Evolutionary conservation across 2,113 vertebrate genomes (phyloP), one percentile per base, ranked within the genome.

Genomic region (Anas platyrhynchos): DNA sequence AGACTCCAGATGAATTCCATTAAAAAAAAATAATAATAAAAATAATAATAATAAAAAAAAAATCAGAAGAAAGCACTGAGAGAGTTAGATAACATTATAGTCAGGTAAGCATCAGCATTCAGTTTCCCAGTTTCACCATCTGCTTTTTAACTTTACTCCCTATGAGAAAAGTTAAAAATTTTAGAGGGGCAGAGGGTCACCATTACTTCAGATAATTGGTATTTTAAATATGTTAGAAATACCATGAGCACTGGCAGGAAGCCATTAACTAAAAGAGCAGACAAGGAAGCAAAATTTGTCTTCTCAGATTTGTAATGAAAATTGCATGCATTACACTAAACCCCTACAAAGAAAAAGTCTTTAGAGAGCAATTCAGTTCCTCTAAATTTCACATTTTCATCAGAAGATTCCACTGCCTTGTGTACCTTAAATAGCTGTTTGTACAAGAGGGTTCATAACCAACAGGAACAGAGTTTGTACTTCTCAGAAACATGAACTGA

Each of bases 191-290:
- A 93, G 32, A 59, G 46, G 74, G 67, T 61, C 50, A 83, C 72
- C n/a, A 21, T 91, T 86, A 86, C 83, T 87, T 95, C 81, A 89
- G 97, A 90, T 75, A 94, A 93, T 10, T 67, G 63, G 71, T 54
- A 94, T 95, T 96, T 97, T 81, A 95, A 81, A 79, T 85, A 91
- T 66, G 71, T 74, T 69, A 75, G 85, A 88, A 96, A 94, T 95
- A 95, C 81, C 68, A 44, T 78, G 44, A 88, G 26, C 13, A 10
- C 59, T 96, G 95, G 74, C 91, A 94, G 76, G 73, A 86, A 96
- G 85, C 86, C 92, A 81, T 86, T 72, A 67, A 58, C 74, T 87
- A 63, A 52, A 52, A 79, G 32, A n/a, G 6, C 36, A 94, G 65
- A 88, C 50, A 94, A 91, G 58, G 65, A 94, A 82, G 79, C 14